Base-by-base conservation (phyloP, 2,797 vertebrate species). In the Taenioides sp. region DNA sequence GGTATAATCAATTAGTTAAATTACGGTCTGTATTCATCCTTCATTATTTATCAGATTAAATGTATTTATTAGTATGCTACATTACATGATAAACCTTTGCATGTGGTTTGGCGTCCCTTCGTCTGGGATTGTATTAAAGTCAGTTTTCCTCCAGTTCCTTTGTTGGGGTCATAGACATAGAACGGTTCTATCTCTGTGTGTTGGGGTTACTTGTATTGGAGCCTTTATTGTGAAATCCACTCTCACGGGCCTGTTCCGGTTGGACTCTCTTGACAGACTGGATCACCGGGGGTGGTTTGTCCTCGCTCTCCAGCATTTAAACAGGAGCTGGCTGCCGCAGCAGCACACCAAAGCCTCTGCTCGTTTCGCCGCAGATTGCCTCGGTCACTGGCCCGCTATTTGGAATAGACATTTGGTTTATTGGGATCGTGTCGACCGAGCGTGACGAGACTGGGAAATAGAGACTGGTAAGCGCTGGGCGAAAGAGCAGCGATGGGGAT, bases 231-330 rank as follows among this genome's bases (percentile, higher is more conserved):
- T 89, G 87, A 88, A 89, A 80, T 0, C 1, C 0, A 0, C 0
- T 1, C 40, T n/a, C 1, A 60, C 64, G 22, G 61, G 61, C 25
- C 27, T 4, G 22, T 73, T 0, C 72, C 69, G 69, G 79, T 80
- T 79, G 23, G 43, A 55, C 22, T 37, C n/a, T 70, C 40, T 69
- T 10, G 75, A 50, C 65, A 34, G 74, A 72, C 80, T 3, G 77
- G 87, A 86, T 90, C 83, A 88, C 86, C 78, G 77, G 81, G 79
- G 76, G 89, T 84, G 92, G 73, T 79, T 88, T 67, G 74, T 88
- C 89, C 84, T 85, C 79, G 84, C 84, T 85, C 79, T 81, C 84
- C 82, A 76, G 87, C 92, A 87, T 91, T 93, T 88, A 82, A 84
- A 81, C 86, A 67, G 81, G 86, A 88, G 82, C 84, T 88, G 84